Conservation (phyloP, 2,888 invertebrate genomes). For the Seira musarum region DNA sequence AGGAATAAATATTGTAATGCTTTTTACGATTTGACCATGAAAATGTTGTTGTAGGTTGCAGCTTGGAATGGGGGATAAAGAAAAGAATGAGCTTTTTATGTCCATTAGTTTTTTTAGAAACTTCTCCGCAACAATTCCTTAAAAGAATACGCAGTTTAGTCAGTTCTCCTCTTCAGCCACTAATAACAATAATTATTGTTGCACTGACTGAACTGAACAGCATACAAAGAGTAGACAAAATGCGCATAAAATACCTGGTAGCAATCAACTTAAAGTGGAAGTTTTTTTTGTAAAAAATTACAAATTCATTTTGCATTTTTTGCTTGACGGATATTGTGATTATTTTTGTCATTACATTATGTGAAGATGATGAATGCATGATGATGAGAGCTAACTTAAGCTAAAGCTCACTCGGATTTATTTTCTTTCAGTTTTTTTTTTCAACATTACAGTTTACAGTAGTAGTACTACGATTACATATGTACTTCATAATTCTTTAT, state of each 20-base stretch:
- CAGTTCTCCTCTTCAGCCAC: too few species aligned
- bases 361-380: neutral
- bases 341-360: constrained; percentile 14
- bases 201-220: neutral
- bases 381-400: too few species aligned
- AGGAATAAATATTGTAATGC: too few species aligned
- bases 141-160: too few species aligned
- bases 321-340: constrained; percentile 28
- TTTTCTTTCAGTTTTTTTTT: too few species aligned
- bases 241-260: neutral
- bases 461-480: neutral
- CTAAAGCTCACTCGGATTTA: too few species aligned
- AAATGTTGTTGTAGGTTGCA: constrained; percentile 4
- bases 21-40: constrained; percentile 7
- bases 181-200: neutral
- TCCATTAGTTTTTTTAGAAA: neutral
- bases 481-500: too few species aligned
- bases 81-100: neutral
- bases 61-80: neutral
- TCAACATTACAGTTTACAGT: too few species aligned
- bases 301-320: constrained; percentile 13
- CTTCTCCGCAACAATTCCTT: constrained; percentile 3
- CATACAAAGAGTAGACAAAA: neutral
- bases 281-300: constrained; percentile 9
- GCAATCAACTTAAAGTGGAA: too few species aligned